phyloP scores from a whole-genome alignment of 1,140 invertebrate genomes.

The Penaeus japonicus region DNA sequence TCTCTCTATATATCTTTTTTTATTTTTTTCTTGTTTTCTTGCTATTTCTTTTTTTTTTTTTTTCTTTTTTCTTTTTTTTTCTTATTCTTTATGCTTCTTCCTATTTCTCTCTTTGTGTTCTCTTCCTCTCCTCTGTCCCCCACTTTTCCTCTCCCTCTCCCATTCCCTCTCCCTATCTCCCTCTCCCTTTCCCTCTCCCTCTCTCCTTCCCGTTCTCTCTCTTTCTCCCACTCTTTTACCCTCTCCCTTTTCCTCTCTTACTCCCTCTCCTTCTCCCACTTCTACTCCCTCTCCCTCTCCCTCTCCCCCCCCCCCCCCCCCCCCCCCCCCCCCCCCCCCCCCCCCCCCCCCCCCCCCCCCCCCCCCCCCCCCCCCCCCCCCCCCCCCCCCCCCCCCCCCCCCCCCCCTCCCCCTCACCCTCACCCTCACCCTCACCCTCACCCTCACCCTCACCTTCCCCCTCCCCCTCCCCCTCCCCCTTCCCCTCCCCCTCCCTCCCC shows the following conservation, averaged over 20 bases:
- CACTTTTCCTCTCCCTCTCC: neutral
- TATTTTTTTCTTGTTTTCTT: neutral
- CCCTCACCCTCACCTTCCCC: too few species aligned
- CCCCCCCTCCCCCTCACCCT: neutral
- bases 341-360: neutral
- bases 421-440: too few species aligned
- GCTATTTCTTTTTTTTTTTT: neutral
- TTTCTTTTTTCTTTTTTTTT: neutral
- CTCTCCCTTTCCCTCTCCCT: neutral
- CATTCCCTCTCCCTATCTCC: neutral
- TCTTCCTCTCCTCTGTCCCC: neutral
- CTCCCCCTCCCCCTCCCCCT: too few species aligned
- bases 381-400: too few species aligned
- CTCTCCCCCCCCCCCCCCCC: too few species aligned
- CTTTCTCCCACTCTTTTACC: neutral
- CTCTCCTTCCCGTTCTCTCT: neutral
- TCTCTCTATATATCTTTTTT: neutral
- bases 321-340: neutral
- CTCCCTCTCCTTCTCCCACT: neutral
- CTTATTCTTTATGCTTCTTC: too few species aligned
- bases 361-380: neutral
- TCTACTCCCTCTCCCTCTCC: too few species aligned
- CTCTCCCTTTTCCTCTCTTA: neutral
- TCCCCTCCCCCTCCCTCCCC: too few species aligned
- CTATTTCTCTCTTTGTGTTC: neutral